A percentile compares a stretch with the other conserved stretches of the same genome.
phyloP scores from a whole-genome alignment of 1,140 invertebrate genomes.

The Scaptomyza graminum region DNA sequence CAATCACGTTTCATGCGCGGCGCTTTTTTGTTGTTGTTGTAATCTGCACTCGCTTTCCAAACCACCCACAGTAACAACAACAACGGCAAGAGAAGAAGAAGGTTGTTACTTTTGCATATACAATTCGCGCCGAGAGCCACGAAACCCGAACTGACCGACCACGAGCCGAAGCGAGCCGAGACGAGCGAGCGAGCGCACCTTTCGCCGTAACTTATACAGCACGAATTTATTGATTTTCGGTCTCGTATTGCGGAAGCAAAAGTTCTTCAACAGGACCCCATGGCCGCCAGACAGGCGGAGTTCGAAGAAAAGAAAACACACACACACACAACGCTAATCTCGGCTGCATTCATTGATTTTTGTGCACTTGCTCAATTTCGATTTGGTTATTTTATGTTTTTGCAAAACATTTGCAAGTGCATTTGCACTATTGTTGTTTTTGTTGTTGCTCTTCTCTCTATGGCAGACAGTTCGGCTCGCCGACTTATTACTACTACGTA shows the following conservation, averaged over 20 bases:
- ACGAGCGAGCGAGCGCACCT: constrained; percentile 69
- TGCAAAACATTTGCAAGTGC: constrained; percentile 26
- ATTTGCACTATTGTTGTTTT: constrained; percentile 33
- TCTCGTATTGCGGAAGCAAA: constrained; percentile 69
- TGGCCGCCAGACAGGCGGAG: constrained; percentile 37
- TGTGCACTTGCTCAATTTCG: not conserved
- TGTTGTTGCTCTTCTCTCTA: constrained; percentile 31
- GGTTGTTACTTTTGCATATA: constrained; percentile 28
- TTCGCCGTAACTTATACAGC: constrained; percentile 81
- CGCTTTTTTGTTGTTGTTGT: constrained; percentile 40
- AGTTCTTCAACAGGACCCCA: constrained; percentile 58
- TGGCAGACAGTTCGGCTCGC: constrained; percentile 46
- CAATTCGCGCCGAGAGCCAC: constrained; percentile 17
- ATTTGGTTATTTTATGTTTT: not conserved
- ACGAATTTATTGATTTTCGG: constrained; percentile 78
- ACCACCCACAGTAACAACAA: constrained; percentile 22
- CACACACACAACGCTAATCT: constrained; percentile 2
- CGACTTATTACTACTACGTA: constrained; percentile 53
- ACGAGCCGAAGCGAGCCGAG: constrained; percentile 18
- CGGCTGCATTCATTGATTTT: not conserved
- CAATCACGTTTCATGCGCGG: constrained; percentile 68
- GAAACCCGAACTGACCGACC: constrained; percentile 4
- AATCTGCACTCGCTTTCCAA: constrained; percentile 32
- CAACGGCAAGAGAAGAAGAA: constrained; percentile 20
- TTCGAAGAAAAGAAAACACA: constrained; percentile 11